These are phyloP conservation scores for Vidua chalybeata DNA, from an alignment of 2,113 vertebrate genomes.

Conservation along the genomic window DNA sequence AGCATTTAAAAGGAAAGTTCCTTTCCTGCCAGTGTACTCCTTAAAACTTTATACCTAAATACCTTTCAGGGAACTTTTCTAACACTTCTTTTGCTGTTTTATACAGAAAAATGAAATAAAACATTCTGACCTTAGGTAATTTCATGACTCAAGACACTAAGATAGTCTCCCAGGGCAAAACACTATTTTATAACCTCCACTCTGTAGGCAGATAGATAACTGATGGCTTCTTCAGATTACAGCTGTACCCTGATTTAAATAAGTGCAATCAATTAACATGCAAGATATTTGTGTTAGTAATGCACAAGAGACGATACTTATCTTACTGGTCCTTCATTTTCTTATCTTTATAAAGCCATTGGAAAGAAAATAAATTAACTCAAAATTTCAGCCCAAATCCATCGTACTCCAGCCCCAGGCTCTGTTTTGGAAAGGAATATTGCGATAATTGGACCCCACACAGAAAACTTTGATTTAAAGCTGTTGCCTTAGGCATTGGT, in stretches of 20 bases:
- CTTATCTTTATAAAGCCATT: background rate
- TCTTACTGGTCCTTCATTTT: background rate
- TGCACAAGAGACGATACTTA: background rate
- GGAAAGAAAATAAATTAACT: background rate
- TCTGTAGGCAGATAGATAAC: background rate
- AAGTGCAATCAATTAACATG: background rate
- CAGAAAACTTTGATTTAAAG: conserved; percentile 20
- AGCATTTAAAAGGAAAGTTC: background rate
- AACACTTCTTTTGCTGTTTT: background rate
- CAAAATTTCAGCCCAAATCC: background rate
- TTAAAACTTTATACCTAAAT: background rate
- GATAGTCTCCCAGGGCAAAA: background rate
- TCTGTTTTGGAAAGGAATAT: background rate
- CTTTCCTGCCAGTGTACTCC: background rate
- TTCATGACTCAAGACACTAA: background rate
- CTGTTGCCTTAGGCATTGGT: background rate
- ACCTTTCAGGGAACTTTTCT: background rate
- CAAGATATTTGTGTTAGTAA: background rate
- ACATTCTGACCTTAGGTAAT: background rate
- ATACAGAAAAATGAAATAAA: background rate
- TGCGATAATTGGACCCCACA: conserved; percentile 5
- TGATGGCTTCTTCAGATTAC: background rate
- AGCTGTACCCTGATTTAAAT: background rate
- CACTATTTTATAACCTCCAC: background rate
- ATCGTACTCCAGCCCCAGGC: background rate